These are phyloP conservation scores for Darevskia nairensis DNA, from an alignment of 2,797 vertebrate genomes.

Conservation along the genomic window DNA sequence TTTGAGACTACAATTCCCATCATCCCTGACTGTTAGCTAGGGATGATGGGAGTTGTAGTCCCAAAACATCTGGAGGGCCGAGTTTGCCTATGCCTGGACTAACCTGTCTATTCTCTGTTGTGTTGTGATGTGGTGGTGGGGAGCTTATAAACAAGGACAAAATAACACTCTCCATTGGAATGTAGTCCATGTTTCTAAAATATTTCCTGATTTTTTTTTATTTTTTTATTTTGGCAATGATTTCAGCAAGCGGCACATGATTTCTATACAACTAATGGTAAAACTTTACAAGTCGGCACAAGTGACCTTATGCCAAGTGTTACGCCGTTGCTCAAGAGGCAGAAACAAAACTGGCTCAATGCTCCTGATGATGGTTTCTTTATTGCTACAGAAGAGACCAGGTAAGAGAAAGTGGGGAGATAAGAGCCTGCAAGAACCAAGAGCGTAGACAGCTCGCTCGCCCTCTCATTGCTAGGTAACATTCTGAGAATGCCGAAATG, in stretches of 20 bases:
- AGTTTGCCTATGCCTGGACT: background rate
- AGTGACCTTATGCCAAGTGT: conserved; percentile 70
- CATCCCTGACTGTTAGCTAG: no score
- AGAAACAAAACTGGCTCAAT: conserved; percentile 75
- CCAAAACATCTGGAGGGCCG: no score
- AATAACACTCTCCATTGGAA: conserved; percentile 13
- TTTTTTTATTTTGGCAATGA: conserved; percentile 9
- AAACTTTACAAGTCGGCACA: conserved; percentile 69
- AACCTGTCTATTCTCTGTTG: background rate
- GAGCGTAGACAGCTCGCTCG: background rate
- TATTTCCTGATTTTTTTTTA: conserved; percentile 8
- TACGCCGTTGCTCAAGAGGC: conserved; percentile 74
- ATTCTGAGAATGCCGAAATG: background rate
- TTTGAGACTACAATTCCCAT: no score
- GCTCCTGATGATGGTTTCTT: conserved; percentile 75
- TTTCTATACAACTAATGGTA: conserved; percentile 71
- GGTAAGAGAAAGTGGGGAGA: conserved; percentile 65
- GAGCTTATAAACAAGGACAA: background rate
- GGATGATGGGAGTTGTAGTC: no score
- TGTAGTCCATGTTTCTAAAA: conserved; percentile 22
- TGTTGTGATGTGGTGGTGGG: background rate
- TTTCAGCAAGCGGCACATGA: conserved; percentile 73
- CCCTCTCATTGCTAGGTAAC: background rate
- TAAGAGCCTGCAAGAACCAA: conserved; percentile 1
- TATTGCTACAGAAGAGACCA: conserved; percentile 76